phyloP scores from a whole-genome alignment of 2,113 vertebrate species.

The Neolamprologus brichardi region DNA sequence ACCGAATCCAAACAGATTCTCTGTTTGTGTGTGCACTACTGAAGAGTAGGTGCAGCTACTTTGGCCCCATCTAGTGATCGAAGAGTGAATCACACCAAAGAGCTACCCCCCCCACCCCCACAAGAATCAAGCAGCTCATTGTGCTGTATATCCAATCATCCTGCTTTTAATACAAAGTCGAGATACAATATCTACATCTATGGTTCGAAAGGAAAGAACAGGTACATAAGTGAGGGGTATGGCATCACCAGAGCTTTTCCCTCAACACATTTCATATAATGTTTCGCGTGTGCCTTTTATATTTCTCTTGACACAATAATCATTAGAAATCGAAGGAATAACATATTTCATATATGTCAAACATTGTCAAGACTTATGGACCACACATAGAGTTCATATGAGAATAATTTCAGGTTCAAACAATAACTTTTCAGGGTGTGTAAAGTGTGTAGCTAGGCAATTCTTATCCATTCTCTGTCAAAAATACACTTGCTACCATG shows the following conservation, averaged over 20 bases:
- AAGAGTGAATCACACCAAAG: neutral
- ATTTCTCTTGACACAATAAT: constrained; percentile 64
- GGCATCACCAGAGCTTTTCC: constrained; percentile 55
- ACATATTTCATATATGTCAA: constrained; percentile 69
- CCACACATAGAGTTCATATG: constrained; percentile 62
- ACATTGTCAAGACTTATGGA: constrained; percentile 64
- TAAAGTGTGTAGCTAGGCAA: constrained; percentile 30
- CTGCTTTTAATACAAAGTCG: constrained; percentile 98
- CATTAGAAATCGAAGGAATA: constrained; percentile 65
- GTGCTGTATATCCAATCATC: constrained; percentile 77
- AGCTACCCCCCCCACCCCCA: neutral
- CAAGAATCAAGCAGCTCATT: constrained; percentile 11
- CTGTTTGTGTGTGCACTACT: neutral
- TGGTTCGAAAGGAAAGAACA: constrained; percentile 70
- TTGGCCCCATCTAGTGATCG: constrained; percentile 44
- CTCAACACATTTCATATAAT: constrained; percentile 49
- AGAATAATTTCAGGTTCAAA: constrained; percentile 57
- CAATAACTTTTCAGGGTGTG: constrained; percentile 26
- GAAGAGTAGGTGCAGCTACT: neutral
- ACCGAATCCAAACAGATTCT: neutral
- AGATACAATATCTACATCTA: constrained; percentile 94
- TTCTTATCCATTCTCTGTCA: constrained; percentile 36
- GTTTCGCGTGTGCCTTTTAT: constrained; percentile 45
- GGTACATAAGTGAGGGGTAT: constrained; percentile 59
- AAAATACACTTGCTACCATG: constrained; percentile 70